Evolutionary conservation across 2,113 vertebrate species (phyloP), one percentile per base, ranked within the genome.

Genomic region (Tychaedon coryphoeus): DNA sequence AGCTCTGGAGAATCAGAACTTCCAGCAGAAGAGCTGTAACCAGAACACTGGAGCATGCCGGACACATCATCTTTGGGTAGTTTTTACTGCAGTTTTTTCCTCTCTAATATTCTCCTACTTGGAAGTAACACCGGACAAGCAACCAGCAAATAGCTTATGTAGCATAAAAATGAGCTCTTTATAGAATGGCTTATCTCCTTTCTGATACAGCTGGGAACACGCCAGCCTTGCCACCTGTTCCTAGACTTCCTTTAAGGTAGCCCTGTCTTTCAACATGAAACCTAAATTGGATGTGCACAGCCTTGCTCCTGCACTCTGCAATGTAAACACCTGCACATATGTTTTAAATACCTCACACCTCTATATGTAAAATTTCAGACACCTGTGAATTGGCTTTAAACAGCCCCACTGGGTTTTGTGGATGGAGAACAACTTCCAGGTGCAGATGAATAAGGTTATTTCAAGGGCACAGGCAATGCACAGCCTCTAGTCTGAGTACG

Each of bases 311-410:
- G 75, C 78, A 73, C 78, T 86, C 92, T 86, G 72, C 90, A 73
- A 31, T 88, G 93, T 94, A 93, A 96, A 96, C 87, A 95, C 95
- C 93, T 97, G 94, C 90, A 95, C 92, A 93, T 54, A 34, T 94
- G 95, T 83, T 96, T 96, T 88, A 94, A 96, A 97, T 96, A 95
- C 42, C 90, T 96, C 93, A 95, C 94, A 95, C 94, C 95, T 96
- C 88, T 92, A 7, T 48, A 96, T 79, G 95, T 93, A 97, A 93
- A 94, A 96, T 88, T 96, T 96, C 85, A 95, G 92, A 88, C 95
- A 96, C 94, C 93, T 95, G 95, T 86, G 94, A 96, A 96, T 73
- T 90, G 64, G 47, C 56, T 88, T 96, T 83, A 91, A 95, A 88
- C 53, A 83, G 90, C 47, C 78, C 92, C 90, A 93, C 43, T 77